Conservation (phyloP, 2,113 vertebrate genomes). For the Trogon surrucura region DNA sequence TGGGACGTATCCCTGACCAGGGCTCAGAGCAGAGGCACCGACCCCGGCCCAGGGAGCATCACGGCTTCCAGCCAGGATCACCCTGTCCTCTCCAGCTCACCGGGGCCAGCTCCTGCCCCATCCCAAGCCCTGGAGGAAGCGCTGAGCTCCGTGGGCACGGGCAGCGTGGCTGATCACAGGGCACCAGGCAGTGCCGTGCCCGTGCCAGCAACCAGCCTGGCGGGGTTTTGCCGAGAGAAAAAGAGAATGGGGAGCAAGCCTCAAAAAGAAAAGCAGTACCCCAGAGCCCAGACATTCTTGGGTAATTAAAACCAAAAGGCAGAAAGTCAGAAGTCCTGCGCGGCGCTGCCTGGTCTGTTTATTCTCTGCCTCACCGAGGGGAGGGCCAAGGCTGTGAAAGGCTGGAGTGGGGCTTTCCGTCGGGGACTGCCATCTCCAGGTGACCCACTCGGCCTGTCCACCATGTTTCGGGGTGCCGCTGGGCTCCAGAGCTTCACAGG, state of each 20-base stretch:
- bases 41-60: not conserved
- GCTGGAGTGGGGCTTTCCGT: not conserved
- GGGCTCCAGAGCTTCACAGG: not conserved
- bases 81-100: fast-evolving
- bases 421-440: not conserved
- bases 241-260: not conserved
- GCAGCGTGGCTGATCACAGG: fast-evolving
- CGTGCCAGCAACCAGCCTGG: fast-evolving
- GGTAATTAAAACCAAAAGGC: constrained; percentile 63
- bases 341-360: not conserved
- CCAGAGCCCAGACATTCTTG: constrained; percentile 60
- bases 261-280: constrained; percentile 1
- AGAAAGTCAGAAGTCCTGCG: not conserved
- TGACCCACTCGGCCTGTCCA: not conserved
- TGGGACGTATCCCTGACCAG: not conserved
- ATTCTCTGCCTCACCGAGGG: constrained; percentile 23
- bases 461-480: not conserved
- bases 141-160: fast-evolving
- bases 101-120: fast-evolving
- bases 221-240: not conserved
- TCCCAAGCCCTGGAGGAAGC: not conserved
- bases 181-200: fast-evolving
- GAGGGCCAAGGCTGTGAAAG: not conserved
- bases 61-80: not conserved
- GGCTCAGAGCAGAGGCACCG: not conserved